Percentiles rank a stretch among this genome's conserved stretches.
Conservation (phyloP, 2,797 vertebrate genomes). For the Hozukius guyotensis region DNA sequence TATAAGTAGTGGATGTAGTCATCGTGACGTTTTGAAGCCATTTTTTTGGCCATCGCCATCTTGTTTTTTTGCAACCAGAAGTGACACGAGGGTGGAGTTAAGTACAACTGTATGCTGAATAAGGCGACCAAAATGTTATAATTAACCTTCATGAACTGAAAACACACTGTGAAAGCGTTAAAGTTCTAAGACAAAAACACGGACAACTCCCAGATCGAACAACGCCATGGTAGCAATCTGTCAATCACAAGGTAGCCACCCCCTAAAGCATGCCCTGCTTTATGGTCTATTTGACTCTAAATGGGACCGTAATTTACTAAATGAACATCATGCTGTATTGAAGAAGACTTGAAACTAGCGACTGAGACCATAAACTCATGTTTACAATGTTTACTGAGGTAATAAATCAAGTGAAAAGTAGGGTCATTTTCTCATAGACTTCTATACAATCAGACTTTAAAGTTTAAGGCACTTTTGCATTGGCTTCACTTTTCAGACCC, state of each 20-base stretch:
- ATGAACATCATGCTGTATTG: neutral
- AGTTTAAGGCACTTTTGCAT: neutral
- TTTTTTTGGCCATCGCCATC: neutral
- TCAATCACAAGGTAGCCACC: no score
- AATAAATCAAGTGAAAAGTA: neutral
- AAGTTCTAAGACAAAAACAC: no score
- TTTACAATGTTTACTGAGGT: neutral
- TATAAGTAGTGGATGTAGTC: neutral
- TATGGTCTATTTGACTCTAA: no score
- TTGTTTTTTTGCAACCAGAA: neutral
- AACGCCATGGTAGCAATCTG: no score
- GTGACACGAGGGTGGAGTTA: neutral
- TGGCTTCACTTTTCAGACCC: neutral
- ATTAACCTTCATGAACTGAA: no score
- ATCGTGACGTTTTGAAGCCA: accelerated
- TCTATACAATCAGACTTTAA: neutral
- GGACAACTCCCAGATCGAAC: no score
- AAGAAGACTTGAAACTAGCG: neutral
- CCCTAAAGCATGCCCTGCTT: no score
- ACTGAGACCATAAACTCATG: neutral
- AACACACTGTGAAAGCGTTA: no score
- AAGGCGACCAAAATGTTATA: neutral
- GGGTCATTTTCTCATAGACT: neutral
- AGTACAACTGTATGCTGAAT: neutral
- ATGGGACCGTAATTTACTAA: neutral